Conservation (phyloP, 1,140 invertebrate species). For the Drosophila bifasciata region DNA sequence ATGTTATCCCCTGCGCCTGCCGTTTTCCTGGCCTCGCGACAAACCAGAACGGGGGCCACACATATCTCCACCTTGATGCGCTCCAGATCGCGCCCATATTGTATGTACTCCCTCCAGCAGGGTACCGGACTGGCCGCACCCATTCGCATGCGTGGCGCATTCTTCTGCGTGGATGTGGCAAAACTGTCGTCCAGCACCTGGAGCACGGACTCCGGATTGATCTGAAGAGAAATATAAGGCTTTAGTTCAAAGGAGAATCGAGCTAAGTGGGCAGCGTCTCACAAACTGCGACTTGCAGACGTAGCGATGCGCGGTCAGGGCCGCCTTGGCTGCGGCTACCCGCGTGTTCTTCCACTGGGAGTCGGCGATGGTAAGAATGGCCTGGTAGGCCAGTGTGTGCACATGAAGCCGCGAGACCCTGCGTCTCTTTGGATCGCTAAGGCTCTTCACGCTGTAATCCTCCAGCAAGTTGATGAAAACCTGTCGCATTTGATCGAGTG, state of each 20-base stretch:
- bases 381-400: constrained; percentile 94
- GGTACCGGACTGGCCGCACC: constrained; percentile 90
- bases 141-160: constrained; percentile 86
- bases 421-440: constrained; percentile 75
- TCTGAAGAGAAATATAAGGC: constrained; percentile 73
- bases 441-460: constrained; percentile 49
- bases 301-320: constrained; percentile 92
- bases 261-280: constrained; percentile 40
- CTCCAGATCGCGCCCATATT: constrained; percentile 74
- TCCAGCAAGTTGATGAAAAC: constrained; percentile 87
- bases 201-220: constrained; percentile 89
- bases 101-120: constrained; percentile 91
- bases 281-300: constrained; percentile 91
- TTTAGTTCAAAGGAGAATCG: not conserved
- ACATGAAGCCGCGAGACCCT: constrained; percentile 92
- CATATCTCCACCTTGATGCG: constrained; percentile 88
- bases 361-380: constrained; percentile 89
- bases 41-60: constrained; percentile 93
- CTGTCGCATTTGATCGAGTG: constrained; percentile 93
- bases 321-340: constrained; percentile 93
- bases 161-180: constrained; percentile 86
- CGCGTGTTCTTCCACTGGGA: constrained; percentile 90
- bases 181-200: constrained; percentile 94
- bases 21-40: constrained; percentile 92
- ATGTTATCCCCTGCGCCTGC: constrained; percentile 95